phyloP scores from a whole-genome alignment of 2,113 vertebrate genomes.

The Mormyrus iriodes region DNA sequence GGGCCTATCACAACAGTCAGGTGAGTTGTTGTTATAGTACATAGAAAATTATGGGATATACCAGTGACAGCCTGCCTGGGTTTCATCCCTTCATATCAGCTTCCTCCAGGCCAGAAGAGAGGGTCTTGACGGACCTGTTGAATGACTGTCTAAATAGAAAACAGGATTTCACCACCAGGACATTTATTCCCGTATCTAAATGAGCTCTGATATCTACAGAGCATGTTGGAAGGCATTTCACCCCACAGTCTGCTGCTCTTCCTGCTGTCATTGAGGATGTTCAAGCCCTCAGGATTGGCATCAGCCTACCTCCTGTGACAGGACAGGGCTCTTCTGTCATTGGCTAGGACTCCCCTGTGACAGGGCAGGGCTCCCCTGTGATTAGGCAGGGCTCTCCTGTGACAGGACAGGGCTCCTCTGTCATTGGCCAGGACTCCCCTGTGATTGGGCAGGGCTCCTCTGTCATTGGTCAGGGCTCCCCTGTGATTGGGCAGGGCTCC shows the following conservation, averaged over 20 bases:
- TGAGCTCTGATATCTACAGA: background rate
- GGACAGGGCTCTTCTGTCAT: background rate
- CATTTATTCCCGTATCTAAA: background rate
- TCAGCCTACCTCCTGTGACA: background rate
- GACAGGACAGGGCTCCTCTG: background rate
- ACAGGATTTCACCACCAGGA: background rate
- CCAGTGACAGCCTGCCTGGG: background rate
- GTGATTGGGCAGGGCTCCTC: background rate
- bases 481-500: background rate
- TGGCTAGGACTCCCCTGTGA: background rate
- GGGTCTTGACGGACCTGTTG: background rate
- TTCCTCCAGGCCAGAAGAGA: background rate
- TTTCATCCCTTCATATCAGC: background rate
- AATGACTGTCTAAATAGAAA: background rate
- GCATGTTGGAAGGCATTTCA: conserved; percentile 29
- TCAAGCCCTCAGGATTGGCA: conserved; percentile 23
- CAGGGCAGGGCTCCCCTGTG: background rate
- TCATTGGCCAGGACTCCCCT: background rate
- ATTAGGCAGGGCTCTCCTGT: background rate
- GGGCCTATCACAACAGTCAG: background rate
- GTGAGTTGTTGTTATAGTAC: background rate
- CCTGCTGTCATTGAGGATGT: conserved; percentile 29
- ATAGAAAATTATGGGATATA: background rate
- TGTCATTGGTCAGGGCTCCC: background rate
- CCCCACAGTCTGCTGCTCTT: conserved; percentile 50